Evolutionary conservation across 2,797 vertebrate species (phyloP).

Genomic region (Pseudochromis fuscus): DNA sequence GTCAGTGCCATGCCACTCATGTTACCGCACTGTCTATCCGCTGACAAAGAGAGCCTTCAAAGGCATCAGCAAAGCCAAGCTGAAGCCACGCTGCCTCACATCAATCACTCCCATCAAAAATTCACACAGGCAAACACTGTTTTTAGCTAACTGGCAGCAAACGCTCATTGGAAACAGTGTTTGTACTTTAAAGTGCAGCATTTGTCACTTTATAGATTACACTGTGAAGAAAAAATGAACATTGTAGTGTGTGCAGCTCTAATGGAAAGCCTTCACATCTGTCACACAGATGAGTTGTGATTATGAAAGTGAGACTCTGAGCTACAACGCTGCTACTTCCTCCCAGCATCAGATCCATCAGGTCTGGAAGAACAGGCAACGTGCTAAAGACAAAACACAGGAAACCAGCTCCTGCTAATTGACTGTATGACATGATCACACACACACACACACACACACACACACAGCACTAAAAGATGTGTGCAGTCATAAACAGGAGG

Average conservation of each 20-base stretch:
- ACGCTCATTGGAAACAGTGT: constrained; percentile 42
- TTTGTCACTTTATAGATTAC: constrained; percentile 41
- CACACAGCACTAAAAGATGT: constrained; percentile 1
- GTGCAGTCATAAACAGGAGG: neutral
- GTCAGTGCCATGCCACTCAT: constrained; percentile 77
- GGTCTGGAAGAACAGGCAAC: constrained; percentile 40
- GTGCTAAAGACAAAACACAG: constrained; percentile 39
- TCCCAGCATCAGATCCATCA: constrained; percentile 52
- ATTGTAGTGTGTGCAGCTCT: constrained; percentile 4
- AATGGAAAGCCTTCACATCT: constrained; percentile 47
- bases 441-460: too few species aligned
- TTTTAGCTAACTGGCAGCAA: constrained; percentile 43
- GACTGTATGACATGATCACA: constrained; percentile 61
- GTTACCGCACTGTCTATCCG: constrained; percentile 68
- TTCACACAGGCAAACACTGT: constrained; percentile 50
- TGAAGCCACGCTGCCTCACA: constrained; percentile 56
- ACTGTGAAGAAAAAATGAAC: constrained; percentile 23
- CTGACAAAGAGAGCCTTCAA: constrained; percentile 79
- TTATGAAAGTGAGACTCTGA: constrained; percentile 35
- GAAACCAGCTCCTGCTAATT: constrained; percentile 69
- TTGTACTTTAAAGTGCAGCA: constrained; percentile 19
- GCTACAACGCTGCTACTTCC: constrained; percentile 14
- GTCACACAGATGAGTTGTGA: constrained; percentile 44
- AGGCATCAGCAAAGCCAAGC: constrained; percentile 63
- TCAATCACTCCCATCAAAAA: constrained; percentile 71